phyloP scores from a whole-genome alignment of 2,888 invertebrate genomes.

The Yponomeuta malinellus region DNA sequence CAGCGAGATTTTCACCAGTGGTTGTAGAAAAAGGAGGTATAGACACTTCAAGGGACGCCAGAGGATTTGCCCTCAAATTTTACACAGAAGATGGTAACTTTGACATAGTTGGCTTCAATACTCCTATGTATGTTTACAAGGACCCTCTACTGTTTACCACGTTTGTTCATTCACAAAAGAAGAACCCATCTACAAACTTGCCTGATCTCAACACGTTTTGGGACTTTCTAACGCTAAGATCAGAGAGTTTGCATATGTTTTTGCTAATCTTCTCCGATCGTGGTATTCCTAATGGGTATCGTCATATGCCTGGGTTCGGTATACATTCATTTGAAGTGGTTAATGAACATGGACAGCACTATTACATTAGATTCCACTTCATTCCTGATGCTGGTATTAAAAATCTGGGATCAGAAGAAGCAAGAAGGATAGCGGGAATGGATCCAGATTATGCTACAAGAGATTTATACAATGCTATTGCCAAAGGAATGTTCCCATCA shows the following conservation, averaged over 20 bases:
- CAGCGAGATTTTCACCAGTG: constrained; percentile 85
- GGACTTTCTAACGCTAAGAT: constrained; percentile 90
- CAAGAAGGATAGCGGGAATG: constrained; percentile 77
- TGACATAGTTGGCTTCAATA: constrained; percentile 93
- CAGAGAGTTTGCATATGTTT: constrained; percentile 89
- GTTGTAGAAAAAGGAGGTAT: constrained; percentile 90
- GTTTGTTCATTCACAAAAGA: constrained; percentile 94
- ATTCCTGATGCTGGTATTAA: constrained; percentile 91
- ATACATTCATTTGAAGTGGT: constrained; percentile 92
- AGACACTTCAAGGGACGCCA: constrained; percentile 89
- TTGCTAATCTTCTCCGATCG: constrained; percentile 89
- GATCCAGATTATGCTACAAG: constrained; percentile 92
- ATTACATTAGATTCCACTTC: constrained; percentile 91
- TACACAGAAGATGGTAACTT: constrained; percentile 93
- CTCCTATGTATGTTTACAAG: constrained; percentile 90
- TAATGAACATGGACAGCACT: constrained; percentile 79
- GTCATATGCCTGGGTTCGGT: constrained; percentile 94
- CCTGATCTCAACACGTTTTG: constrained; percentile 93
- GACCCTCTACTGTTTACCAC: constrained; percentile 91
- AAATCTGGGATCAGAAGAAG: constrained; percentile 79
- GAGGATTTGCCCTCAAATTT: constrained; percentile 93
- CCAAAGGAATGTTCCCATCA: constrained; percentile 79
- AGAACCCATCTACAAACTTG: constrained; percentile 90
- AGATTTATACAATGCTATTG: constrained; percentile 91
- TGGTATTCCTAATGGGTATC: constrained; percentile 91